Evolutionary conservation across 2,797 vertebrate species (phyloP).

Genomic region (Silurus lanzhouensis): DNA sequence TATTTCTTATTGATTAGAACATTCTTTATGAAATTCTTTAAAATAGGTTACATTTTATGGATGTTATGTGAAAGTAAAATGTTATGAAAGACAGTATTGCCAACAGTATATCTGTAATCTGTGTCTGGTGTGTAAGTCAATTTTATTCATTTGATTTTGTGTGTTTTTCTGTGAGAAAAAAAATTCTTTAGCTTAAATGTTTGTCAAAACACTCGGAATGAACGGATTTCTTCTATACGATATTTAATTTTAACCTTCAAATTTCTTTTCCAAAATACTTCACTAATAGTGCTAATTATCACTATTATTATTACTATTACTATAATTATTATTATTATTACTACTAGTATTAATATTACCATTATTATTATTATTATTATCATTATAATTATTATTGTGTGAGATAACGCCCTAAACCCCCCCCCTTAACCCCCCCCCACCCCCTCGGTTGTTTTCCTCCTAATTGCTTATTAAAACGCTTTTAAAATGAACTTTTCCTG

Average conservation of each 20-base stretch:
- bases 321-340: no score
- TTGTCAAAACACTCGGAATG: not conserved
- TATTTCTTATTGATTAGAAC: not conserved
- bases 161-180: not conserved
- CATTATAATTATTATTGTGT: conserved; percentile 5
- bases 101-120: not conserved
- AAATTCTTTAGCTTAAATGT: not conserved
- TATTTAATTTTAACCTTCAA: not conserved
- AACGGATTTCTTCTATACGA: not conserved
- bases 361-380: no score
- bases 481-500: conserved; percentile 88
- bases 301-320: no score
- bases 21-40: not conserved
- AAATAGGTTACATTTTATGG: not conserved
- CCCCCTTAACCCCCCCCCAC: not conserved
- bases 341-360: no score
- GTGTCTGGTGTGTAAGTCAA: not conserved
- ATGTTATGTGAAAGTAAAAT: not conserved
- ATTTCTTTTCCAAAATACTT: not conserved
- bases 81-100: not conserved
- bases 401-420: not conserved
- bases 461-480: conserved; percentile 84
- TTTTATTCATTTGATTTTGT: not conserved
- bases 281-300: not conserved
- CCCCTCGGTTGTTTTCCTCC: conserved; percentile 73